Conservation (phyloP, 2,888 invertebrate genomes). For the Pristionchus maxplancki region DNA sequence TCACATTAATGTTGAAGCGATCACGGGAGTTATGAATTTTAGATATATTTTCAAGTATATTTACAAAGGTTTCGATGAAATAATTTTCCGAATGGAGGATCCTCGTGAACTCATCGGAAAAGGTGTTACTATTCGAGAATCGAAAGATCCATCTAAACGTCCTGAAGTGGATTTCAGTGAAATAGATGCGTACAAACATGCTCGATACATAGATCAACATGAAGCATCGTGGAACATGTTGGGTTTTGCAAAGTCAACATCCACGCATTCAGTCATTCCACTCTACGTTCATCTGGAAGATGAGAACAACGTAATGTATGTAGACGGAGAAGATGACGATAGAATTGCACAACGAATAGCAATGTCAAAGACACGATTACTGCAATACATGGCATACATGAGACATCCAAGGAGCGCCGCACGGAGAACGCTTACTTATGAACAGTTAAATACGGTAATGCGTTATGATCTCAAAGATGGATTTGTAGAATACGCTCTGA, state of each 20-base stretch:
- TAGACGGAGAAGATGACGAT: neutral
- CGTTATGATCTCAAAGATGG: neutral
- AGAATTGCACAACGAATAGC: neutral
- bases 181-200: slow-evolving; percentile 72
- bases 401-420: neutral
- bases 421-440: neutral
- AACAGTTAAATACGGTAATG: neutral
- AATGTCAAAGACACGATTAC: neutral
- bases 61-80: slow-evolving; percentile 70
- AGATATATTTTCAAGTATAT: slow-evolving; percentile 77
- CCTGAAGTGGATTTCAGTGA: slow-evolving; percentile 68
- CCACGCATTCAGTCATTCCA: neutral
- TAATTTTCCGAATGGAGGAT: slow-evolving; percentile 43
- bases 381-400: slow-evolving; percentile 1
- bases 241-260: slow-evolving; percentile 58
- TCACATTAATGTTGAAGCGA: slow-evolving; percentile 78
- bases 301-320: neutral
- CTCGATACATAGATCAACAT: slow-evolving; percentile 72
- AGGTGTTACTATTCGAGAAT: neutral
- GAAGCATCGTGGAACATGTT: slow-evolving; percentile 76
- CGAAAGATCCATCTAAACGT: neutral
- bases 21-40: slow-evolving; percentile 62
- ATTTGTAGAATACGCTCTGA: neutral
- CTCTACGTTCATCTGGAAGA: neutral
- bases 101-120: neutral